Conservation (phyloP, 2,888 invertebrate species). For the Hyles lineata region DNA sequence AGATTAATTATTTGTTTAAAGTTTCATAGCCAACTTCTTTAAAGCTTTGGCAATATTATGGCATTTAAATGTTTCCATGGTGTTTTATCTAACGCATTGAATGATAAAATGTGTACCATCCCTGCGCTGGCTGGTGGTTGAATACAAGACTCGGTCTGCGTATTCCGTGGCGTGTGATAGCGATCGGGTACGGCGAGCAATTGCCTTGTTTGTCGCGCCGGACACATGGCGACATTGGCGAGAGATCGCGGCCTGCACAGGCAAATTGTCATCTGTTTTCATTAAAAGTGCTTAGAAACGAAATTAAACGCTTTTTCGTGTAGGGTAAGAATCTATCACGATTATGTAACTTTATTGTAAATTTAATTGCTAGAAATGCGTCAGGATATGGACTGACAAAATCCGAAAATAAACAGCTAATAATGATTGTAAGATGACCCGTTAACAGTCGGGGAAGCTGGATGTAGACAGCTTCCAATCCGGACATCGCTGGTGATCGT, state of each 20-base stretch:
- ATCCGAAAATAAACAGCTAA: too few relatives aligned
- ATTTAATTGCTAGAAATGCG: neutral
- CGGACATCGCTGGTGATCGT: too few relatives aligned
- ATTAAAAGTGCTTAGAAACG: neutral
- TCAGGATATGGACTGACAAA: too few relatives aligned
- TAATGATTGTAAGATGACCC: too few relatives aligned
- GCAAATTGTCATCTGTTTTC: conserved; percentile 33
- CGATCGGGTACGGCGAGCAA: conserved; percentile 69
- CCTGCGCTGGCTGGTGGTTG: neutral
- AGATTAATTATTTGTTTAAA: too few relatives aligned
- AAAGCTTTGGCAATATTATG: too few relatives aligned
- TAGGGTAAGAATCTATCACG: neutral
- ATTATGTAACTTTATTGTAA: neutral
- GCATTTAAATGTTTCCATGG: too few relatives aligned
- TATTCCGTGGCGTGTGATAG: conserved; percentile 63
- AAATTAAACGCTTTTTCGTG: neutral
- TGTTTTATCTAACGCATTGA: neutral
- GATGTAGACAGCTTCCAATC: too few relatives aligned
- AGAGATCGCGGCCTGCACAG: conserved; percentile 34
- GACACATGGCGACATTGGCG: conserved; percentile 37
- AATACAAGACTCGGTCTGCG: neutral
- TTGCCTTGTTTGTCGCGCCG: conserved; percentile 77
- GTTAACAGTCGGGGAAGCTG: too few relatives aligned
- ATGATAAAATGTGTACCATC: neutral
- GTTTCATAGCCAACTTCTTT: too few relatives aligned